Evolutionary conservation across 2,888 invertebrate genomes (phyloP).

Genomic region (Allophyes oxyacanthae): DNA sequence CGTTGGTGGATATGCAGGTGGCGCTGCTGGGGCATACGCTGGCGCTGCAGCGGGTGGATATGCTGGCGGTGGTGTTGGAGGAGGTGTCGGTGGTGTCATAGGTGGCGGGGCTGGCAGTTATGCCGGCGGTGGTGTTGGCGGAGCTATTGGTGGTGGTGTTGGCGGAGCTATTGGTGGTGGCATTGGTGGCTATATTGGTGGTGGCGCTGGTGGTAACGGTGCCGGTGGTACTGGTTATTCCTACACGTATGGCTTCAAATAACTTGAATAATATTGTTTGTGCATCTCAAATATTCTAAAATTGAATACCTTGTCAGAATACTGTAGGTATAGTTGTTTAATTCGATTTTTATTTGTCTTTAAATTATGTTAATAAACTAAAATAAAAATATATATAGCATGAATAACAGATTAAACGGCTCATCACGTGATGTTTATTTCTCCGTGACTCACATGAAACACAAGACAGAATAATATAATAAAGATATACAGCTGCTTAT

Average conservation of each 20-base stretch:
- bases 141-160: background rate
- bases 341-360: constrained; percentile 2
- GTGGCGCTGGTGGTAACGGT: constrained; percentile 4
- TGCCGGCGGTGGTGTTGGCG: background rate
- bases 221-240: constrained; percentile 10
- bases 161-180: background rate
- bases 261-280: constrained; percentile 1
- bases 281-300: constrained; percentile 8
- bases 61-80: constrained; percentile 3
- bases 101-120: background rate
- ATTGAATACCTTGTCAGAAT: background rate
- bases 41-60: background rate
- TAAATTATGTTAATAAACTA: too few species aligned
- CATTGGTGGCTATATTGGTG: constrained; percentile 3
- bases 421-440: background rate
- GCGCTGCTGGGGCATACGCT: background rate
- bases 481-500: too few species aligned
- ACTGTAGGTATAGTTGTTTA: constrained; percentile 9
- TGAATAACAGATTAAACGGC: background rate
- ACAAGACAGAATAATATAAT: too few species aligned
- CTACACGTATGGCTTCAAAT: constrained; percentile 30
- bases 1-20: background rate
- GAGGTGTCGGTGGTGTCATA: background rate
- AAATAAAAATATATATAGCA: background rate
- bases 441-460: background rate